Evolutionary conservation across 2,797 vertebrate species (phyloP).

Genomic region (Lutjanus campechanus): DNA sequence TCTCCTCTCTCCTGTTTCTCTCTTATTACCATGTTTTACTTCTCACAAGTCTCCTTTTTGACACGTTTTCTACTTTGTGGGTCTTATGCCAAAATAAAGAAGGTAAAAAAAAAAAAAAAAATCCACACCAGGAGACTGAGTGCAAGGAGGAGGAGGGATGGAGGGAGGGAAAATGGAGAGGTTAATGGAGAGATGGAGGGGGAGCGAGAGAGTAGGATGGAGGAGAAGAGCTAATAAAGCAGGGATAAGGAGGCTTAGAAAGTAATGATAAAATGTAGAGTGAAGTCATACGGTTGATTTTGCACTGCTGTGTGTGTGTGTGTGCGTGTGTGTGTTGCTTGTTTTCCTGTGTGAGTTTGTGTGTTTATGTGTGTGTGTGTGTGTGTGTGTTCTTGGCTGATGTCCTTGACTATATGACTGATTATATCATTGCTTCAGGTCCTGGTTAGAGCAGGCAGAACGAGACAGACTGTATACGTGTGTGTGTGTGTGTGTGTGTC

Average conservation of each 20-base stretch:
- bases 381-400: slow-evolving; percentile 55
- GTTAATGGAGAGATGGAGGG: slow-evolving; percentile 37
- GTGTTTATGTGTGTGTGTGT: slow-evolving; percentile 25
- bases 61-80: background rate
- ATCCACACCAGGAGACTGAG: background rate
- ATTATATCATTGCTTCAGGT: slow-evolving; percentile 64
- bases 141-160: background rate
- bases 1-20: background rate
- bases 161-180: slow-evolving; percentile 16
- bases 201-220: slow-evolving; percentile 26
- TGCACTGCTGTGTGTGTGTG: slow-evolving; percentile 7
- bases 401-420: slow-evolving; percentile 71
- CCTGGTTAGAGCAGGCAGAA: slow-evolving; percentile 36
- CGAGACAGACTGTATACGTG: slow-evolving; percentile 2
- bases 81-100: slow-evolving; percentile 31
- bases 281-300: slow-evolving; percentile 56
- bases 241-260: slow-evolving; percentile 64
- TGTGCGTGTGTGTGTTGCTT: slow-evolving; percentile 29
- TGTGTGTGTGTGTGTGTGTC: slow-evolving; percentile 24
- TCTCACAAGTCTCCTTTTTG: background rate
- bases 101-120: background rate
- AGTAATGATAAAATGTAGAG: slow-evolving; percentile 65
- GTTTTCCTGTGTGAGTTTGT: slow-evolving; percentile 15
- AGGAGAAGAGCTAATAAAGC: slow-evolving; percentile 64
- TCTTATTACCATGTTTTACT: background rate